A percentile compares a stretch with the other conserved stretches of the same genome.
These are phyloP conservation scores for Clarias gariepinus DNA, from an alignment of 2,113 vertebrate genomes.

Conservation along the genomic window DNA sequence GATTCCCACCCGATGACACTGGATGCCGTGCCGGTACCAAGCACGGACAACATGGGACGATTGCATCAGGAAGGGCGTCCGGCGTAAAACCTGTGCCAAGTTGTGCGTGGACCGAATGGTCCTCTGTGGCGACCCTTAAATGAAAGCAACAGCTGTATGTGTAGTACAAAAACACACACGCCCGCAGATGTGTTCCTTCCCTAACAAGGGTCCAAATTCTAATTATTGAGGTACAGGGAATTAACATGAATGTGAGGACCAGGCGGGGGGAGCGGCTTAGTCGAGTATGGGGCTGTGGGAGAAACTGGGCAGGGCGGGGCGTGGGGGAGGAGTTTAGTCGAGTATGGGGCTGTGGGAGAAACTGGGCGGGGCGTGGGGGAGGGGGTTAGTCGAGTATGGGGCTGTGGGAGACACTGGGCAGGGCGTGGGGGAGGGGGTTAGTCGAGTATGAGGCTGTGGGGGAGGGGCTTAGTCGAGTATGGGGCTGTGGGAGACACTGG, in stretches of 20 bases:
- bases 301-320: constrained; percentile 41
- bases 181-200: neutral
- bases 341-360: constrained; percentile 37
- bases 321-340: neutral
- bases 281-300: constrained; percentile 39
- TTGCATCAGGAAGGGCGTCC: too few relatives aligned
- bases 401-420: constrained; percentile 66
- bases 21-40: too few relatives aligned
- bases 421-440: constrained; percentile 73
- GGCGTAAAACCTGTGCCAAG: too few relatives aligned
- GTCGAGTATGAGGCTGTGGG: constrained; percentile 49
- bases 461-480: constrained; percentile 77
- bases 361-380: constrained; percentile 39
- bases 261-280: constrained; percentile 29
- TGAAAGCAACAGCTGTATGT: too few relatives aligned
- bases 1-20: too few relatives aligned
- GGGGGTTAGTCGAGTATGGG: constrained; percentile 49
- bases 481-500: neutral
- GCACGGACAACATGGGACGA: too few relatives aligned
- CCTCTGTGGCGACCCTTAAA: too few relatives aligned
- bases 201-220: neutral
- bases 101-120: too few relatives aligned
- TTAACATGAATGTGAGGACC: neutral
- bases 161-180: neutral
- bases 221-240: too few relatives aligned